Evolutionary conservation across 2,888 invertebrate species (phyloP).

Genomic region (Lissonota sp.): DNA sequence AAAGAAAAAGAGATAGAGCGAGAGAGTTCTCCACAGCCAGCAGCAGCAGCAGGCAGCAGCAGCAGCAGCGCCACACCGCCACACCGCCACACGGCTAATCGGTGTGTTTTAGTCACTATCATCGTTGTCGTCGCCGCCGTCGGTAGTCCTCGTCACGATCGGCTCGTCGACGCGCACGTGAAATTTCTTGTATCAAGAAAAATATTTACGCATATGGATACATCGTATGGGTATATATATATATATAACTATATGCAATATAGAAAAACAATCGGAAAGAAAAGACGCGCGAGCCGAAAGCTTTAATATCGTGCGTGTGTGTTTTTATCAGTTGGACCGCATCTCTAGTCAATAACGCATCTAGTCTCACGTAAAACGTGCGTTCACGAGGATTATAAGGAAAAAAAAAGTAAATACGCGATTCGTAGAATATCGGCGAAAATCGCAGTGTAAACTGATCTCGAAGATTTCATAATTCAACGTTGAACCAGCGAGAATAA

Average conservation of each 20-base stretch:
- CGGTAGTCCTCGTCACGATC: slow-evolving; percentile 58
- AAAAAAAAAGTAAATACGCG: not conserved
- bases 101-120: slow-evolving; percentile 40
- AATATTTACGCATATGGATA: slow-evolving; percentile 14
- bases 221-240: slow-evolving; percentile 6
- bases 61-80: too few relatives aligned
- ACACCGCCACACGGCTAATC: slow-evolving; percentile 50
- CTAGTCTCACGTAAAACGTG: slow-evolving; percentile 45
- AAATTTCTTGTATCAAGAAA: slow-evolving; percentile 62
- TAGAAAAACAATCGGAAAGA: not conserved
- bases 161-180: slow-evolving; percentile 64
- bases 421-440: not conserved
- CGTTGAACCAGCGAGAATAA: too few relatives aligned
- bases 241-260: slow-evolving; percentile 8
- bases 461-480: not conserved
- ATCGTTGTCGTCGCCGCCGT: slow-evolving; percentile 43
- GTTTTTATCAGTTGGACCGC: slow-evolving; percentile 62
- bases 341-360: slow-evolving; percentile 77
- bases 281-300: slow-evolving; percentile 4
- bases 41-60: slow-evolving; percentile 40
- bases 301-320: slow-evolving; percentile 34
- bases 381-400: slow-evolving; percentile 2
- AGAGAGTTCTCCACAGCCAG: slow-evolving; percentile 5
- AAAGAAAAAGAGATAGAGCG: slow-evolving; percentile 9
- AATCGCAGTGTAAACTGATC: not conserved